Evolutionary conservation across 30 jellyfish, hydroid and myxozoan species (phyloP), one percentile per base, ranked within the genome.

Genomic region (Haliclystus octoradiatus): DNA sequence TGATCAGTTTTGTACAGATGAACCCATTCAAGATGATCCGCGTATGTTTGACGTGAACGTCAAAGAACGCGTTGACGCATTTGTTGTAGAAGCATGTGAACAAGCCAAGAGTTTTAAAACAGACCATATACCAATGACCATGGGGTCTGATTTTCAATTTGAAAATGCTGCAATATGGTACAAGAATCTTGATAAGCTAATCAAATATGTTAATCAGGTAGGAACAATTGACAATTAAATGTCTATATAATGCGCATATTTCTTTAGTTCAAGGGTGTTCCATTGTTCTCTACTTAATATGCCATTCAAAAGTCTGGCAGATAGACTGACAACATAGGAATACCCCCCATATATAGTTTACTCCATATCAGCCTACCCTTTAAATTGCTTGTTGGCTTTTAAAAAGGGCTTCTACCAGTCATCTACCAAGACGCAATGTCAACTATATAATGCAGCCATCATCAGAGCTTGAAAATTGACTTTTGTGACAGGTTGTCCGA

Each of bases 101-200:
- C 98, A 89, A 68, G 98, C 98, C 14, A 70, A 81, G 61, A 72
- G 78, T 72, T 89, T 74, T 79, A 77, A 76, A 47, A 89, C 98
- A 23, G 73, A 81, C 25, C 84, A 89, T 31, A 84, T 81, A 3
- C 50, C 77, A 2, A 34, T 89, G 64, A 89, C 98, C 7, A 89
- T 89, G 98, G 98, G 98, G 1, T 89, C 98, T 1, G 98, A 89
- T 72, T 89, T 89, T 73, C 93, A 75, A 74, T 89, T 75, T 62
- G 94, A 89, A 62, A 89, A 89, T 77, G 98, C 98, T 0, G 76
- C 75, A 33, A 30, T 79, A 30, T 89, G 98, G 98, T 89, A 62
- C 75, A 89, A 81, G 74, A 89, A 89, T 76, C 74, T 89, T 26
- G 98, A 89, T 35, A 89, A 89, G 60, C 65, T 89, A 26, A 81